These are phyloP conservation scores for Phoxinus dragarum DNA, from an alignment of 2,797 vertebrate genomes.

Conservation along the genomic window DNA sequence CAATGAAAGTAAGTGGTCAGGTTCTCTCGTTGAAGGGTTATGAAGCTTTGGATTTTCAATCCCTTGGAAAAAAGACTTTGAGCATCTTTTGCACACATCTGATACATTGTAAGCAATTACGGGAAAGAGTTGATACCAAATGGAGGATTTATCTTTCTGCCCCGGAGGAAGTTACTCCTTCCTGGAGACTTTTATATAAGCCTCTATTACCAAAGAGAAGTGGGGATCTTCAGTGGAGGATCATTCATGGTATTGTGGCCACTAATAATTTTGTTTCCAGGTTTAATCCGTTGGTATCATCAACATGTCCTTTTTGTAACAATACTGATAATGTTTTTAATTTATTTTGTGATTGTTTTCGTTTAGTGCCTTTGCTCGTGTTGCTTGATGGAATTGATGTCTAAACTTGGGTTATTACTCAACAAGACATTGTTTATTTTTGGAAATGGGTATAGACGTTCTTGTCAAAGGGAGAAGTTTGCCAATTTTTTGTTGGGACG, in stretches of 20 bases:
- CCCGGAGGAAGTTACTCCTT: background rate
- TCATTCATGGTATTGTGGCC: background rate
- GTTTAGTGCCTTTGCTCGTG: background rate
- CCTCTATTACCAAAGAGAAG: background rate
- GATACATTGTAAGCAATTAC: no score
- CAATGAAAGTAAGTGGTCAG: no score
- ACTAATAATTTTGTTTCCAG: background rate
- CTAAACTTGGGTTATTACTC: background rate
- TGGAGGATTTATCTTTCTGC: background rate
- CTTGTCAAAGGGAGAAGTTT: no score
- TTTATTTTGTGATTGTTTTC: background rate
- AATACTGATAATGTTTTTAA: background rate
- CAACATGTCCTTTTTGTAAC: background rate
- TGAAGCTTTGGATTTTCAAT: no score
- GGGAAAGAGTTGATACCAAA: background rate
- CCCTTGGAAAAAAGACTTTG: no score
- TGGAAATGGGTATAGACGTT: no score
- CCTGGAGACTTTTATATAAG: background rate
- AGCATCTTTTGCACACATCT: no score
- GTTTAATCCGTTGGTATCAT: background rate
- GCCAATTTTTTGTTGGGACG: no score
- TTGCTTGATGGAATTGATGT: background rate
- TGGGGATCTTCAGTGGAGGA: slow-evolving; percentile 3
- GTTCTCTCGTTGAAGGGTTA: no score
- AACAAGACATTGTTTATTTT: background rate